Base-by-base conservation (phyloP, 2,797 vertebrate genomes). In the Rhodeus uyekii region DNA sequence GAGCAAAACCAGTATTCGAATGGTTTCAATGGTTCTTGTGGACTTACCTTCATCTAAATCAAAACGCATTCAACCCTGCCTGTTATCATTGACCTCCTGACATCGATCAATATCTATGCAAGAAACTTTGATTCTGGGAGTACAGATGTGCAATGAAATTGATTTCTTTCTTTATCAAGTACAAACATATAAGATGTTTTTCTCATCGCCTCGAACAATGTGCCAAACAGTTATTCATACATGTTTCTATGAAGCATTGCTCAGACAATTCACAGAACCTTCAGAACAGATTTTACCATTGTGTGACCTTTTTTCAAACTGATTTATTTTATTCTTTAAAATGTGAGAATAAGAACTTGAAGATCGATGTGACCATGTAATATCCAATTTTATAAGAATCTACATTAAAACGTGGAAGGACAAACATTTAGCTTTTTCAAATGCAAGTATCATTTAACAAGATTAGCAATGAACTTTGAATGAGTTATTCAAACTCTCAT, bases 11-110 rank as follows among this genome's bases (percentile, higher is more conserved):
- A 34, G 18, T 50, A 60, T 80, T 80, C 19, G 34, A 64, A 81
- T n/a, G 16, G 71, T 64, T 50, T 81, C 42, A 42, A 50, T 29
- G 44, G 34, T 32, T 73, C 24, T 65, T 65, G 12, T 46, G 60
- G 60, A 64, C 46, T 22, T 16, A 48, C 58, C 80, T 81, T 74
- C 71, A 64, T 81, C 61, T 75, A 58, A 65, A 50, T 64, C 42
- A 64, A 64, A 65, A 44, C 6, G 38, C 39, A 65, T 81, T 81
- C n/a, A 64, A 53, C n/a, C 18, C 38, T 34, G 24, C 22, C 67
- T 65, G 44, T 81, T 73, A 65, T 74, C 80, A 74, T 18, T 81
- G 80, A 65, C 80, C 80, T 74, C 19, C 24, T 61, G 46, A 42
- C 60, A 74, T 32, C 8, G 42, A 81, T 81, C 60, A 81, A n/a